phyloP scores from a whole-genome alignment of 2,888 invertebrate genomes.

The Petrolisthes manimaculis region DNA sequence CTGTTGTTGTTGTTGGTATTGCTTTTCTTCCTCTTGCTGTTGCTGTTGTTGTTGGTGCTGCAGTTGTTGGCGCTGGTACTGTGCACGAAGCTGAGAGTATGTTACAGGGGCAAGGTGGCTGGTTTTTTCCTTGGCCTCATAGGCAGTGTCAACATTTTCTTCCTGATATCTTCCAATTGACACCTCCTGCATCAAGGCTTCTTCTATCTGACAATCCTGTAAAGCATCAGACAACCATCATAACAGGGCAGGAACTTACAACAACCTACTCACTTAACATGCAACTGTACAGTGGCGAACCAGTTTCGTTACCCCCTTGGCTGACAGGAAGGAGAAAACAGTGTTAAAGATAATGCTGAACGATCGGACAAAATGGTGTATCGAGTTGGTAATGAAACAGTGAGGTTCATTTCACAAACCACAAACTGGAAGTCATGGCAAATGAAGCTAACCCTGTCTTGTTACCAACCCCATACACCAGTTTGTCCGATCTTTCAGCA shows the following conservation, averaged over 20 bases:
- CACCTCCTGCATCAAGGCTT: constrained; percentile 41
- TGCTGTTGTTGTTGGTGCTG: constrained; percentile 21
- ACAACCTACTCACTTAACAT: not conserved
- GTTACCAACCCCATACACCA: no score
- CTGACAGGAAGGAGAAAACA: no score
- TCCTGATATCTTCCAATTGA: constrained; percentile 15
- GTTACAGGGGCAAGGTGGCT: constrained; percentile 3
- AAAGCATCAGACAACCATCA: not conserved
- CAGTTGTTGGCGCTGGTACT: constrained; percentile 18
- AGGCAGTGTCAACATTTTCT: constrained; percentile 48
- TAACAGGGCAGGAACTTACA: not conserved
- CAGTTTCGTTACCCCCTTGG: not conserved
- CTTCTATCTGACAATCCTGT: constrained; percentile 56
- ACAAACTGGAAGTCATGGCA: no score
- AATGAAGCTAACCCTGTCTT: no score
- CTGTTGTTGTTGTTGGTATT: constrained; percentile 25
- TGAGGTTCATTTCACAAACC: no score
- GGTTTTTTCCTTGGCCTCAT: constrained; percentile 48
- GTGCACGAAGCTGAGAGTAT: constrained; percentile 8
- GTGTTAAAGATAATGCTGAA: no score
- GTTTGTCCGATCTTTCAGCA: no score
- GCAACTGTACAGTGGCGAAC: not conserved
- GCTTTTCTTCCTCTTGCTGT: not conserved
- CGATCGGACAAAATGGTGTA: no score
- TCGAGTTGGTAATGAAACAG: no score